Conservation (phyloP, 2,888 invertebrate genomes). For the Nephrotoma appendiculata region DNA sequence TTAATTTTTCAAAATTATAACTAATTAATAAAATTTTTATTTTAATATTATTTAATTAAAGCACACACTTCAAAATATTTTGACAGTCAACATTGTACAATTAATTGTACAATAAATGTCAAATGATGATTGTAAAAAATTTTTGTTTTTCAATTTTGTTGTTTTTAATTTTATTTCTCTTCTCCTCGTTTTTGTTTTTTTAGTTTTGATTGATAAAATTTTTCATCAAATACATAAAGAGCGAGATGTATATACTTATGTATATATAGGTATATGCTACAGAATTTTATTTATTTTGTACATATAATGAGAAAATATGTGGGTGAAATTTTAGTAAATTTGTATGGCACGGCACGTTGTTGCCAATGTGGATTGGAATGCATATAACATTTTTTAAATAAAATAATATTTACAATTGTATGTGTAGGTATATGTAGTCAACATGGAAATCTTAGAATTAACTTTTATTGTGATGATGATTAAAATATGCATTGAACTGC, state of each 20-base stretch:
- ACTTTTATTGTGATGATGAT: not conserved
- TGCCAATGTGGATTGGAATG: not conserved
- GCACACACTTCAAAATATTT: not conserved
- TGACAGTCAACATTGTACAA: slow-evolving; percentile 1
- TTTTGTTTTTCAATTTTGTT: not conserved
- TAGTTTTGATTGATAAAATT: not conserved
- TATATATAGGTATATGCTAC: not conserved
- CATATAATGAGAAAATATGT: not conserved
- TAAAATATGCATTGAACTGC: not conserved
- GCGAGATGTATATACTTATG: not conserved
- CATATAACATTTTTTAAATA: not conserved
- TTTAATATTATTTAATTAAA: not conserved
- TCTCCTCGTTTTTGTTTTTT: not conserved
- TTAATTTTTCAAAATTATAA: not conserved
- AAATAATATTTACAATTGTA: not conserved
- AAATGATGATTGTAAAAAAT: not conserved
- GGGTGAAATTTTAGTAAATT: not conserved
- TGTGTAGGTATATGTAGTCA: not conserved
- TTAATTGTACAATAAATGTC: slow-evolving; percentile 3
- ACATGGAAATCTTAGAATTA: not conserved
- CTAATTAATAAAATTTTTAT: not conserved
- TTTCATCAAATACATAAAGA: slow-evolving; percentile 3
- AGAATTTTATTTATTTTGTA: not conserved
- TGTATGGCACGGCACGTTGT: not conserved
- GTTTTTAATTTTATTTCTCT: not conserved